Evolutionary conservation across 2,888 invertebrate genomes (phyloP).

Genomic region (Aleiodes alternator): DNA sequence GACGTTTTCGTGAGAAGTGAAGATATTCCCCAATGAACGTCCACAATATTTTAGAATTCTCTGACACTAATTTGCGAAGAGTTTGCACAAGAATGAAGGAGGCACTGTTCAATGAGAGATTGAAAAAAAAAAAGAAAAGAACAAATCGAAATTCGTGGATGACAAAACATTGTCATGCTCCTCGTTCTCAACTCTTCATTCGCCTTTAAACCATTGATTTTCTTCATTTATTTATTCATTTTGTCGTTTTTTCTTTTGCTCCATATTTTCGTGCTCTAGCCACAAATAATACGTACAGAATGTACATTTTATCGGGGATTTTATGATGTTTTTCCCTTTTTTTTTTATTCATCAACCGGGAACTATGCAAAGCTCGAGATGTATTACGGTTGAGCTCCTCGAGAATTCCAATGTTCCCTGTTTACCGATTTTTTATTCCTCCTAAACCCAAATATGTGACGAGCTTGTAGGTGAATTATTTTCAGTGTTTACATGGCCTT

Average conservation of each 20-base stretch:
- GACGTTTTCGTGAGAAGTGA: too few relatives aligned
- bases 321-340: too few relatives aligned
- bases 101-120: slow-evolving; percentile 10
- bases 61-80: too few relatives aligned
- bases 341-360: too few relatives aligned
- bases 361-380: too few relatives aligned
- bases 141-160: slow-evolving; percentile 41
- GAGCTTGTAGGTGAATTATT: slow-evolving; percentile 19
- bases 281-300: too few relatives aligned
- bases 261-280: not conserved
- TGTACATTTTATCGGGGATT: too few relatives aligned
- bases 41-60: too few relatives aligned
- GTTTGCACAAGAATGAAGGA: not conserved
- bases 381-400: too few relatives aligned
- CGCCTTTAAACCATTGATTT: slow-evolving; percentile 27
- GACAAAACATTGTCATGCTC: slow-evolving; percentile 42
- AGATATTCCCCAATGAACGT: too few relatives aligned
- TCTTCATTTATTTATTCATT: slow-evolving; percentile 28
- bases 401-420: slow-evolving; percentile 23
- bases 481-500: not conserved
- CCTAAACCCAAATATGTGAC: slow-evolving; percentile 13
- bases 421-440: slow-evolving; percentile 2
- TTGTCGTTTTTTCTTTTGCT: not conserved
- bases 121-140: slow-evolving; percentile 7
- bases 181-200: slow-evolving; percentile 32